Conservation (phyloP, 1,140 invertebrate genomes). For the Saxidomus purpurata region DNA sequence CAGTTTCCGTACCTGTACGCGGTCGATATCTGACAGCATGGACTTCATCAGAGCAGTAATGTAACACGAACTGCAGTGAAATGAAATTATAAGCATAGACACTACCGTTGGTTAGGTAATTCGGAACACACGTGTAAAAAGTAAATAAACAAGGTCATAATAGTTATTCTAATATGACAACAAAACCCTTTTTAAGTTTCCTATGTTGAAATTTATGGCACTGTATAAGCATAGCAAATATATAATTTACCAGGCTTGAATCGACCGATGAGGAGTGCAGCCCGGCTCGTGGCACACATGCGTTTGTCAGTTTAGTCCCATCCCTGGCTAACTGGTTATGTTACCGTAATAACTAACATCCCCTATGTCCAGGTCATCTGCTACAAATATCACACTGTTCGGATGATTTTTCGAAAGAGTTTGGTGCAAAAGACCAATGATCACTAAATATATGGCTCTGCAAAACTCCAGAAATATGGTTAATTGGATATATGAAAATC, state of each 20-base stretch:
- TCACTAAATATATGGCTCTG: background rate
- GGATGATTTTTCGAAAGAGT: constrained; percentile 63
- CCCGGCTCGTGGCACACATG: constrained; percentile 85
- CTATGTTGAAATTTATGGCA: no score
- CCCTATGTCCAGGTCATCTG: constrained; percentile 85
- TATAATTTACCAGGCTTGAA: constrained; percentile 81
- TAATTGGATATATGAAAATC: no score
- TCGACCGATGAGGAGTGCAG: constrained; percentile 85
- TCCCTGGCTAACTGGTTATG: constrained; percentile 76
- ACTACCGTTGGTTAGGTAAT: no score
- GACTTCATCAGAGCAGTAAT: constrained; percentile 2
- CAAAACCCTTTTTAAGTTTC: no score
- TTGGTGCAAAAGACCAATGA: background rate
- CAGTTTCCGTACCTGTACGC: constrained; percentile 6
- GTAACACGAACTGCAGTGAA: constrained; percentile 19
- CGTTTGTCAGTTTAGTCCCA: constrained; percentile 81
- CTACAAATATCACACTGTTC: constrained; percentile 85
- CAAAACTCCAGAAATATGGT: background rate
- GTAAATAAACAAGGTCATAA: no score
- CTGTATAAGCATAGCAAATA: no score
- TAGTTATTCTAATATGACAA: no score
- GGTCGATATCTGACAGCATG: constrained; percentile 30
- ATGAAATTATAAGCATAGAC: background rate
- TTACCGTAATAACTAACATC: constrained; percentile 86
- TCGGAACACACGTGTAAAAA: no score